phyloP scores from a whole-genome alignment of 2,797 vertebrate species.

The Sebastes flavidus region DNA sequence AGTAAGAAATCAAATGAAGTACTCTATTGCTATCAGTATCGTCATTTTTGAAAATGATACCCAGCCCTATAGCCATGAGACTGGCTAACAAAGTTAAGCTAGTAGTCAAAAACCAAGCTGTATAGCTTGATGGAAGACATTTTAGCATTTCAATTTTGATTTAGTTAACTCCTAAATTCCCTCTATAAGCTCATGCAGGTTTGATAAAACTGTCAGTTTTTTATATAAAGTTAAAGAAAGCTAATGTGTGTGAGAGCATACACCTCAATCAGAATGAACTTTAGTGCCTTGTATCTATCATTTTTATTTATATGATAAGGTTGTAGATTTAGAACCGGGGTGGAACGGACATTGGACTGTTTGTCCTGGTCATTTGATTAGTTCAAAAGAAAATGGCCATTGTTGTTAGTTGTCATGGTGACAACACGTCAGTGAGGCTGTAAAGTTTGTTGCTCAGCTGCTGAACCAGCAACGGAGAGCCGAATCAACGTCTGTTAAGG shows the following conservation, averaged over 20 bases:
- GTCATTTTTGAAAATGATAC: background rate
- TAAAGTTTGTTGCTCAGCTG: no score
- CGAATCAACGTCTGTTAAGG: no score
- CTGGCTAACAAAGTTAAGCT: background rate
- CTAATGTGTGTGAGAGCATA: background rate
- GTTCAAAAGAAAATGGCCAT: no score
- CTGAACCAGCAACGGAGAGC: no score
- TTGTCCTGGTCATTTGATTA: no score
- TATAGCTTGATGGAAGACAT: background rate
- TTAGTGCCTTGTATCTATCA: background rate
- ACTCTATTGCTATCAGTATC: no score
- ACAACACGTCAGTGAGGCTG: no score
- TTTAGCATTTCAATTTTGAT: background rate
- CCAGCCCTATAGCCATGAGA: background rate
- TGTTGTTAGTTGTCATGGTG: no score
- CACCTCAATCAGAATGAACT: background rate
- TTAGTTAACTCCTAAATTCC: background rate
- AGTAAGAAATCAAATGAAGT: no score
- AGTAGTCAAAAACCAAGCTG: background rate
- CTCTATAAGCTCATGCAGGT: background rate
- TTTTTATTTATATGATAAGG: background rate
- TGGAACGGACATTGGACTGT: no score
- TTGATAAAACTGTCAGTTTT: background rate
- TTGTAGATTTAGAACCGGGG: background rate
- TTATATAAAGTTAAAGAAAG: background rate